Conservation (phyloP, 53 echinoderm and acorn worm species). For the Astropecten irregularis region DNA sequence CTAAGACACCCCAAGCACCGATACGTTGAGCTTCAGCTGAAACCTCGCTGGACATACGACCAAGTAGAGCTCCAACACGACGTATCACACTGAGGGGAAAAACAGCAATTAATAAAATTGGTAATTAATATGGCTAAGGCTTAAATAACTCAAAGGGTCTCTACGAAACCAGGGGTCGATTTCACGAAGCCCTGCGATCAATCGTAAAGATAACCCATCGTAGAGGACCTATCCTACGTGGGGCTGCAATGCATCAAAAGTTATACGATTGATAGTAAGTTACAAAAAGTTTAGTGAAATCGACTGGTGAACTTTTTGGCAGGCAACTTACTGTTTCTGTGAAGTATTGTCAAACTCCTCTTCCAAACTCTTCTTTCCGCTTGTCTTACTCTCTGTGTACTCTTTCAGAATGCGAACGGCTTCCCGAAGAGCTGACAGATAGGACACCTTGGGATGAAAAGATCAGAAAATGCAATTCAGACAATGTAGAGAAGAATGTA, state of each 20-base stretch:
- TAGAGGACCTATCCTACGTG: too few species aligned
- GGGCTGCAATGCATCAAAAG: too few species aligned
- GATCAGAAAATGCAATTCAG: neutral
- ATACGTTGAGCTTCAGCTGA: conserved; percentile 80
- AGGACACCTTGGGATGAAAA: conserved; percentile 64
- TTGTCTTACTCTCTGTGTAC: conserved; percentile 71
- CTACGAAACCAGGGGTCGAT: too few species aligned
- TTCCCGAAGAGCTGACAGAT: conserved; percentile 85
- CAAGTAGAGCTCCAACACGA: conserved; percentile 88
- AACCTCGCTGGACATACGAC: conserved; percentile 78
- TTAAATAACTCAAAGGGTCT: neutral
- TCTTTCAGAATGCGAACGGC: conserved; percentile 84
- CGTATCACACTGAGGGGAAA: conserved; percentile 59
- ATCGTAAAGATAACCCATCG: too few species aligned
- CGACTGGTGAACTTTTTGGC: too few species aligned
- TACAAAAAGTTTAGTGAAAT: neutral
- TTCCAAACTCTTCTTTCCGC: conserved; percentile 67
- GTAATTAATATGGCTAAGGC: neutral
- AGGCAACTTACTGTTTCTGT: conserved; percentile 91
- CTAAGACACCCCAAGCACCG: conserved; percentile 87
- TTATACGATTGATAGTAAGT: neutral
- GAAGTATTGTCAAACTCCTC: conserved; percentile 85
- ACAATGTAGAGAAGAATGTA: too few species aligned
- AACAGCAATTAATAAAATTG: neutral
- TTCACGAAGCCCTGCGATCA: too few species aligned